Evolutionary conservation across 2,888 invertebrate genomes (phyloP), one percentile per base, ranked within the genome.

Genomic region (Boloria euphrosyne): DNA sequence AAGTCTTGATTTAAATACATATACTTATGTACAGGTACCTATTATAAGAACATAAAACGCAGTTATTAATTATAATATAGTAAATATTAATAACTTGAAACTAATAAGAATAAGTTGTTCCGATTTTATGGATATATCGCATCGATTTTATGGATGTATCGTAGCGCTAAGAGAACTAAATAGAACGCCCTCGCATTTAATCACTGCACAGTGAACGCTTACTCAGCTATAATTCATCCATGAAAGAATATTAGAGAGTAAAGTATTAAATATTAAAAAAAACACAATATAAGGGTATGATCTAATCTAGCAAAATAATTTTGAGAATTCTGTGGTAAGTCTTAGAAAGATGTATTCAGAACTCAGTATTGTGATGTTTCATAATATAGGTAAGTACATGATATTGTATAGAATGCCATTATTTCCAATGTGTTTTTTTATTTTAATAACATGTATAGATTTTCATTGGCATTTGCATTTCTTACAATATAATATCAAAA

Each of bases 121-220:
- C 31, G 31, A 38, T 38, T 38, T 87, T 85, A 87, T 81, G 76
- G 80, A 70, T 71, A 70, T 74, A 75, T 78, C 74, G 76, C 65
- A 75, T 74, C 7, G 31, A n/a, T n/a, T n/a, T 82, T 83, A 86
- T 81, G 76, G 80, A 70, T 71, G 70, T 74, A 75, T 78, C 74
- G 76, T 66, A 75, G 74, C 7, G 31, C 81, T 85, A 84, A 86
- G 84, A 83, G 80, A 77, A 82, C 81, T 81, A 78, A 78, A 80
- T 78, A 75, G 68, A 49, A 63, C 64, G 70, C 69, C 70, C 66
- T 67, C 65, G 64, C 64, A 63, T 62, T 69, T 67, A 73, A 71
- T 67, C 69, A 66, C 69, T 68, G 63, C 61, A 67, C 65, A 67
- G 62, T 64, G 60, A 72, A 68, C 68, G 64, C 64, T 71, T 70